Conservation (phyloP, 2,113 vertebrate genomes). For the human region GRCh38 chr21:38764001-38764500, state of each 20-base stretch:
- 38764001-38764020: background rate
- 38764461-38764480: no score
- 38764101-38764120: background rate
- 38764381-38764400: background rate
- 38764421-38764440: no score
- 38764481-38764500: no score
- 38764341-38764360: background rate
- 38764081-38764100: no score
- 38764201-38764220: background rate
- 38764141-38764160: no score
- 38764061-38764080: background rate
- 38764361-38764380: fast-evolving
- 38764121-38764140: background rate
- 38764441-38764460: no score
- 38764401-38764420: no score
- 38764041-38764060: background rate
- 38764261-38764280: background rate
- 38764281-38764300: background rate
- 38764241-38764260: fast-evolving
- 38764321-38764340: background rate
- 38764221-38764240: background rate
- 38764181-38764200: background rate
- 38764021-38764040: background rate
- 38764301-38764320: no score
- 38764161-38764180: background rate